Evolutionary conservation across 2,888 invertebrate species (phyloP), one percentile per base, ranked within the genome.

Genomic region (Eledone cirrhosa): DNA sequence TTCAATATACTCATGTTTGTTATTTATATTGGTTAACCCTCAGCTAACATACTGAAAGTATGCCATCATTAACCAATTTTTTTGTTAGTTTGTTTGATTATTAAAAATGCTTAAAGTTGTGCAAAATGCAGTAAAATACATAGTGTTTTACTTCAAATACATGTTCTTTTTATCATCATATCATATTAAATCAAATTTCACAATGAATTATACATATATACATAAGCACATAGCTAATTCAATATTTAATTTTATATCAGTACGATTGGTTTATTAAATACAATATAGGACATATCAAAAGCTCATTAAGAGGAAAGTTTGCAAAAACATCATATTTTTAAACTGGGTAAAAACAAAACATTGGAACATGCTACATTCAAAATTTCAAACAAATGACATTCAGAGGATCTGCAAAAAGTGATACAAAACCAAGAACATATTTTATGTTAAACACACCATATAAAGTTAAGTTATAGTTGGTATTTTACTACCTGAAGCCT

Each of bases 291-390:
- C 31, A 72, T 72, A 72, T 72, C 72, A 72, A 72, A 72, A 72
- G 72, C 72, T 72, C 72, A 72, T 72, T 31, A 72, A 72, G 72
- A 72, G 72, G 72, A 72, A 72, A 72, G 72, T 72, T 72, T 72
- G 72, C 72, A 72, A 72, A 72, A 72, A 31, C 72, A 72, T 31
- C 72, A 72, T 41, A n/a, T 72, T n/a, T 72, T 72, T 31, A 72
- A 72, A 33, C 31, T 41, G 41, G 72, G 72, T 72, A 72, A 72
- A 72, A n/a, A 72, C 19, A 72, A 72, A n/a, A 72, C 19, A 72
- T 41, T 41, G 41, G 72, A 72, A 41, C 72, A 72, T 72, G 72
- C 72, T 41, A 72, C 72, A 72, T 72, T 29, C 72, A 33, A 29
- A 41, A 33, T 67, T 41, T 72, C 72, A 72, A 31, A 72, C 72